Evolutionary conservation across 1,140 invertebrate species (phyloP).

Genomic region (Yoshiicerus persimilis): DNA sequence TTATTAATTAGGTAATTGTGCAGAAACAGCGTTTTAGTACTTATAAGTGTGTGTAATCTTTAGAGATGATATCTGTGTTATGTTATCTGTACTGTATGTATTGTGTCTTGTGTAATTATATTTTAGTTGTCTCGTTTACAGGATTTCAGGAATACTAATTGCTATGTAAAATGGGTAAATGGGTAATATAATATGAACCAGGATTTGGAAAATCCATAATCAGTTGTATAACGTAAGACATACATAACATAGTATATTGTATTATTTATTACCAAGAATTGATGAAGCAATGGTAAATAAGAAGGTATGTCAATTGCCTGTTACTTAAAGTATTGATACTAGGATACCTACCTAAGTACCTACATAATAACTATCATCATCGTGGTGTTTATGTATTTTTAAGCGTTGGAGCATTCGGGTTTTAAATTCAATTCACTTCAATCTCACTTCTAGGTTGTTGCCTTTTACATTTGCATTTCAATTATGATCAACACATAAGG

Average conservation of each 20-base stretch:
- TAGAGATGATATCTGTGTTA: neutral
- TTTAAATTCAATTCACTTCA: neutral
- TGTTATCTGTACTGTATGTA: neutral
- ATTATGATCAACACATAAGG: neutral
- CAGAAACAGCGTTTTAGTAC: neutral
- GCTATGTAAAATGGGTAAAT: too few relatives aligned
- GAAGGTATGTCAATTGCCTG: neutral
- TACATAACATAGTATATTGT: neutral
- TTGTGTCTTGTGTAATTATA: too few relatives aligned
- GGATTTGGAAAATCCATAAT: neutral
- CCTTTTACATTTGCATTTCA: too few relatives aligned
- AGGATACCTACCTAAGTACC: neutral
- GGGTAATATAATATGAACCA: neutral
- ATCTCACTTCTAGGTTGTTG: neutral
- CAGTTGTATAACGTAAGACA: neutral
- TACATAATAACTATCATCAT: neutral
- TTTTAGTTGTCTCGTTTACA: too few relatives aligned
- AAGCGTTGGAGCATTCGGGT: neutral
- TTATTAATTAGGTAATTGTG: neutral
- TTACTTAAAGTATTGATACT: neutral
- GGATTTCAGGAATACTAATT: too few relatives aligned
- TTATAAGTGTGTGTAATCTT: neutral
- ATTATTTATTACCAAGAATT: too few relatives aligned
- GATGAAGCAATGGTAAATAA: too few relatives aligned
- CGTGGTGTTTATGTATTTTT: neutral